Base-by-base conservation (phyloP, 2,113 vertebrate species). In the Rynchops niger region DNA sequence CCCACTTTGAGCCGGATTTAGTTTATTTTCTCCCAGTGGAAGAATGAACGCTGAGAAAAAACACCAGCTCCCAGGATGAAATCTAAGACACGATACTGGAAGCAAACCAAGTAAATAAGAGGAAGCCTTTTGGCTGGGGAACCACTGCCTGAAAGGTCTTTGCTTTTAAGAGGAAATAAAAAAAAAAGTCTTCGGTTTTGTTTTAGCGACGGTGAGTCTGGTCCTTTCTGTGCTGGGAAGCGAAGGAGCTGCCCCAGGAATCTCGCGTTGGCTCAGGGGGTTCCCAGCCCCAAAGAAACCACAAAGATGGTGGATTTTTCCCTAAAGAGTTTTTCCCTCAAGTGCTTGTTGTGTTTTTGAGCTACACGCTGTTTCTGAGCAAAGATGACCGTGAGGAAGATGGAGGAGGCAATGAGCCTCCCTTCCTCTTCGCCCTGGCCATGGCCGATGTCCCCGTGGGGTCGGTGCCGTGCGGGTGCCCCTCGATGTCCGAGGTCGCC, bases 231-330 rank as follows among this genome's bases (percentile, higher is more conserved):
- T 71, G 65, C 65, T 34, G 86, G 66, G 56, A 71, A 22, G 36
- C 3, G 4, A 6, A 3, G 0, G 67, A 71, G 34, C 73, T 92
- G 80, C 47, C 56, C 32, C 38, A 42, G 66, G 38, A 34, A 49
- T 42, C 42, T 38, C 0, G 0, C 1, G 8, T 43, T 59, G 82
- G 5, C 23, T 34, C 4, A 2, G 6, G 18, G 15, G 3, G 4
- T 18, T 63, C 45, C 61, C 56, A 89, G 65, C 9, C 21, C 52
- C 62, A 9, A 38, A 25, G 45, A 12, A 50, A 87, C n/a, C 56
- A 53, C 70, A n/a, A 52, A 49, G 47, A 32, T 6, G 29, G 17
- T 62, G 32, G 89, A n/a, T 4, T 43, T 69, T 13, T n/a, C 83
- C 42, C 53, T 23, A 2, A 21, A 58, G 70, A 17, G 7, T 7